These are phyloP conservation scores for Pseudopodoces humilis DNA, from an alignment of 2,113 vertebrate species.

Conservation along the genomic window DNA sequence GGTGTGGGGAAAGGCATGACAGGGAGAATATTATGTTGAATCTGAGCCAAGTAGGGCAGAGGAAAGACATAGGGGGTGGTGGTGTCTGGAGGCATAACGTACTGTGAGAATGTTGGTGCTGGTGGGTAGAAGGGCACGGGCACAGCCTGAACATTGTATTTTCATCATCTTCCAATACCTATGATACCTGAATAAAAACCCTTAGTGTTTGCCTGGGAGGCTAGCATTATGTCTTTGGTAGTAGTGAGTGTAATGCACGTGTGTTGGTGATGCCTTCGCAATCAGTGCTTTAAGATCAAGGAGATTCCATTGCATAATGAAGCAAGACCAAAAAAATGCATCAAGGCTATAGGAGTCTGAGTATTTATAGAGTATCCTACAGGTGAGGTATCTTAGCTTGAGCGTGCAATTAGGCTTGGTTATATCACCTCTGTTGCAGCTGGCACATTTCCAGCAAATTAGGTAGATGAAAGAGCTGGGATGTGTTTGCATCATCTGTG, in stretches of 20 bases:
- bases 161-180: background rate
- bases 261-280: background rate
- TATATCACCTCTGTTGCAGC: background rate
- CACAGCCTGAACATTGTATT: rapidly evolving
- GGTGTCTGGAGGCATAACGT: background rate
- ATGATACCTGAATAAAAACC: background rate
- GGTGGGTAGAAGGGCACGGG: background rate
- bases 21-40: background rate
- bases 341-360: background rate
- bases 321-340: background rate
- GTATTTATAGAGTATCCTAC: background rate
- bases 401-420: background rate
- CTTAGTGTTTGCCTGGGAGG: background rate
- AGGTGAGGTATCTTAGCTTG: background rate
- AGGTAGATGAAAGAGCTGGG: background rate
- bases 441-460: background rate
- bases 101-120: background rate
- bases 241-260: rapidly evolving
- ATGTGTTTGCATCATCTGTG: background rate
- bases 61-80: background rate
- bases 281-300: background rate
- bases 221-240: background rate
- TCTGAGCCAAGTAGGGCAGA: background rate
- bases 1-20: background rate
- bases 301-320: background rate